phyloP scores from a whole-genome alignment of 2,797 vertebrate species.

The Rachycentron canadum region DNA sequence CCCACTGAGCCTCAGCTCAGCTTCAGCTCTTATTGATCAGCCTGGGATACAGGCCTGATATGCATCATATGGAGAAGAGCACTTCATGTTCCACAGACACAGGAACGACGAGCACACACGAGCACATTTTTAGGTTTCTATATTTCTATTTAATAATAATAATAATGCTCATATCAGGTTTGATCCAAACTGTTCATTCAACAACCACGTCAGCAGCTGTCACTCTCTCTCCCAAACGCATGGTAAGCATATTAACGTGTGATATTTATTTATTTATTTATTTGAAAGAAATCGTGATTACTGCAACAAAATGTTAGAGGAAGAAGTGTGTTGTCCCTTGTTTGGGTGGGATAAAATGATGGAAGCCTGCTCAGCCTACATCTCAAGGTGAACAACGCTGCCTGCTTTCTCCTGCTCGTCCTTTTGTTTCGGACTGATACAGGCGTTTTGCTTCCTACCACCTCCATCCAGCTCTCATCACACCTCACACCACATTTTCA shows the following conservation, averaged over 20 bases:
- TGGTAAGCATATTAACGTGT: constrained; percentile 18
- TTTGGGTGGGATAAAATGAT: constrained; percentile 50
- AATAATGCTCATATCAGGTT: constrained; percentile 16
- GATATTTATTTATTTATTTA: not conserved
- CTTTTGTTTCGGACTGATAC: constrained; percentile 74
- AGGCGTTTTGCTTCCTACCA: constrained; percentile 46
- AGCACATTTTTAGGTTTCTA: constrained; percentile 2
- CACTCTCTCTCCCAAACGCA: constrained; percentile 28
- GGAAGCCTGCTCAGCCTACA: constrained; percentile 60
- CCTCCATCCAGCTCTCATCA: constrained; percentile 54
- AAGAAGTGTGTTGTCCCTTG: constrained; percentile 40
- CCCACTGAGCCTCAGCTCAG: constrained; percentile 45
- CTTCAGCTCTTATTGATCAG: constrained; percentile 75
- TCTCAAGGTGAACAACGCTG: constrained; percentile 77
- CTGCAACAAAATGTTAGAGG: constrained; percentile 20
- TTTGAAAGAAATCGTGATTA: constrained; percentile 21
- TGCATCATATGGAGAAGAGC: constrained; percentile 60
- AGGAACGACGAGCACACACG: constrained; percentile 20
- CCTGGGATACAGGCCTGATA: constrained; percentile 57
- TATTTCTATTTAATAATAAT: constrained; percentile 20
- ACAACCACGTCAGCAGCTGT: constrained; percentile 47
- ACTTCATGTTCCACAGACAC: constrained; percentile 39
- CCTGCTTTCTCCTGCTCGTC: constrained; percentile 61
- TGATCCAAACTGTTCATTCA: constrained; percentile 21
- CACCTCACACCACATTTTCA: constrained; percentile 33